Conservation (phyloP, 1,140 invertebrate species). For the Drosophila lacertosa region DNA sequence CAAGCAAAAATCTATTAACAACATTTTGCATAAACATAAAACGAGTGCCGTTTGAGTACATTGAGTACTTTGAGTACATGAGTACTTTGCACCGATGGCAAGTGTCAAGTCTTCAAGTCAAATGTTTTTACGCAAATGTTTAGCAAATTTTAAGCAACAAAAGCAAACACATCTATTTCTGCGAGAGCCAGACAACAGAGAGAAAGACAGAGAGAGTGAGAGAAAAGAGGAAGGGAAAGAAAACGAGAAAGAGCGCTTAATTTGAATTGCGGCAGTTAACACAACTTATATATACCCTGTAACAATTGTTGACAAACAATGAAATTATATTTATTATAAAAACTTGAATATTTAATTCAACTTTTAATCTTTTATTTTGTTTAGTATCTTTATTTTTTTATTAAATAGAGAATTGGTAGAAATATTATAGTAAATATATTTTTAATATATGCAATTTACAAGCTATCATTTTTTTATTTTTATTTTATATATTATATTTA, state of each 20-base stretch:
- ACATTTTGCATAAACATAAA: neutral
- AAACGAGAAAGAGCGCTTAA: neutral
- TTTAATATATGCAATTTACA: no score
- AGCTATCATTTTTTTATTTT: no score
- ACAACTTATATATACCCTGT: constrained; percentile 6
- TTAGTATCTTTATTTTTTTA: no score
- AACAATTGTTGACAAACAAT: neutral
- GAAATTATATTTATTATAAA: no score
- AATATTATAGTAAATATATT: no score
- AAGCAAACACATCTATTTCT: constrained; percentile 26
- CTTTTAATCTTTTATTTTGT: no score
- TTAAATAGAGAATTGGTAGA: no score
- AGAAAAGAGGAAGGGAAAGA: neutral
- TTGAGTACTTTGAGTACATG: neutral
- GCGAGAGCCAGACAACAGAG: neutral
- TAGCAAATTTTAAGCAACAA: constrained; percentile 50
- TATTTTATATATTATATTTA: no score
- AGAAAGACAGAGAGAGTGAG: neutral
- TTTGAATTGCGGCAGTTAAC: no score
- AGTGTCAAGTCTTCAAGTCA: constrained; percentile 21
- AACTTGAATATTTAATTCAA: no score
- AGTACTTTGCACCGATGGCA: constrained; percentile 15
- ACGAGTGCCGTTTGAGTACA: neutral
- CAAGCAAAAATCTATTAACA: neutral
- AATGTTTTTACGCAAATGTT: constrained; percentile 46